Evolutionary conservation across 2,888 invertebrate genomes (phyloP), one percentile per base, ranked within the genome.

Genomic region (Drosophila greeni): DNA sequence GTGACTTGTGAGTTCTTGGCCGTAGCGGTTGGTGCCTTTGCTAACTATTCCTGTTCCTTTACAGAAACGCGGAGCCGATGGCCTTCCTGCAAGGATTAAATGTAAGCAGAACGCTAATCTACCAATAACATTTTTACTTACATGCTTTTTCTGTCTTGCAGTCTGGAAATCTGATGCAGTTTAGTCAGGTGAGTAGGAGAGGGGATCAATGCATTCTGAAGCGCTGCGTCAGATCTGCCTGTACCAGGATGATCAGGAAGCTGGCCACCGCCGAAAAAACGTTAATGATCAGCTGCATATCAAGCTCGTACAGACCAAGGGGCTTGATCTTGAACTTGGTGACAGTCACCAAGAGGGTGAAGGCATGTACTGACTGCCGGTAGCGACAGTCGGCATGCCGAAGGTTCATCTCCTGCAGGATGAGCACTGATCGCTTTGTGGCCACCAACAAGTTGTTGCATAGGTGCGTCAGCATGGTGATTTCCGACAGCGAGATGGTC

Each of bases 201-300:
- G 49, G 2, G n/a, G 16, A 12, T 24, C 49, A 37, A 20, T n/a
- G 68, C n/a, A 73, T 62, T 8, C 74, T 70, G 31, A 87, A 86
- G 11, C 88, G 76, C 16, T 80, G 75, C 1, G 86, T 81, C 36
- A 89, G 71, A 75, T 89, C 89, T 24, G 82, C 73, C 76, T 88
- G 88, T 37, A 89, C 83, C 4, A 89, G 72, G 43, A 88, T 87
- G 4, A 89, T 53, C n/a, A 86, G 69, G 55, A 88, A 87, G 20
- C 85, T 87, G 8, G 86, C 81, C 3, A 85, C 85, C 4, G 87
- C 76, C 2, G 88, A 82, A 3, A 88, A 66, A 0, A 86, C 75
- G 60, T 76, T 75, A 43, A 74, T 75, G 5, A 87, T 49, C 2
- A 88, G 71, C 0, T 82, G 70, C 34, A 82, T 70, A 47, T 88